phyloP scores from a whole-genome alignment of 1,140 invertebrate genomes.

The Leptestheria dahalacensis region DNA sequence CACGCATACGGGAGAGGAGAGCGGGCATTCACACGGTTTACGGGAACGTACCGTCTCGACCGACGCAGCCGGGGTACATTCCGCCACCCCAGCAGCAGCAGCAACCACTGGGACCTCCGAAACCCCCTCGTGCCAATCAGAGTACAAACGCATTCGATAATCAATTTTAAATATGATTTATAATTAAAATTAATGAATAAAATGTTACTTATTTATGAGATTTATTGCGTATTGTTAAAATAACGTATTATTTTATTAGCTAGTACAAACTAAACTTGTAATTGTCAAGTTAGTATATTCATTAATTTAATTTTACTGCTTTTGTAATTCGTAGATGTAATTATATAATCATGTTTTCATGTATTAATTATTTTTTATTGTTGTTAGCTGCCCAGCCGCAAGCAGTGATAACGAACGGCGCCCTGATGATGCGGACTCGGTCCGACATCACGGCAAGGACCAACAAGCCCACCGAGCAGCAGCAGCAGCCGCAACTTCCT shows the following conservation, averaged over 20 bases:
- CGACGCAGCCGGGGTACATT: background rate
- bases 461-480: background rate
- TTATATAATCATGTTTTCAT: no score
- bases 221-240: no score
- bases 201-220: no score
- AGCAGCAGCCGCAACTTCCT: slow-evolving; percentile 3
- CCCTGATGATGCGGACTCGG: slow-evolving; percentile 10
- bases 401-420: slow-evolving; percentile 13
- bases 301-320: no score
- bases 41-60: slow-evolving; percentile 4
- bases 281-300: no score
- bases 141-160: background rate
- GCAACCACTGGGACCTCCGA: slow-evolving; percentile 8
- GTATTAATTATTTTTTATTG: no score
- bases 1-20: slow-evolving; percentile 1
- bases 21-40: slow-evolving; percentile 7
- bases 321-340: no score
- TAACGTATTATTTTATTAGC: no score
- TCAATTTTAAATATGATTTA: no score
- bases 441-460: background rate
- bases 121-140: slow-evolving; percentile 10
- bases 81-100: background rate
- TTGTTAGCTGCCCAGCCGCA: background rate
- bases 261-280: no score
- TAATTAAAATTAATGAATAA: no score